Base-by-base conservation (phyloP, 2,113 vertebrate species). In the Argyrosomus japonicus region DNA sequence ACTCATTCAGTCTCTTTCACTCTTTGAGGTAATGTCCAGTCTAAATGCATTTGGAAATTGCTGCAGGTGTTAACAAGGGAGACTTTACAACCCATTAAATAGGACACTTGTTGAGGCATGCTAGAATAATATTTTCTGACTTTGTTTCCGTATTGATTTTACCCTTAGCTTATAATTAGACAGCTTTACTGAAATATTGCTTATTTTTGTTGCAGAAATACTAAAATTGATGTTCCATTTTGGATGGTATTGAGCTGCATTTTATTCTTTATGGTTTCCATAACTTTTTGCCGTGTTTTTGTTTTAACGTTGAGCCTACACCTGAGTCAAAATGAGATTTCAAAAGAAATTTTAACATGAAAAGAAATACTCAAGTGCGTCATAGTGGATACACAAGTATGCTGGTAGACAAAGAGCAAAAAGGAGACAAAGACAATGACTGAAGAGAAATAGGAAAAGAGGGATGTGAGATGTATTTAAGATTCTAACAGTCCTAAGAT, bases 1-100 rank as follows among this genome's bases (percentile, higher is more conserved):
- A 61, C n/a, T 60, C 15, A 64, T 67, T 74, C 60, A 40, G 58
- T 69, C 56, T 62, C 18, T 61, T 74, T 68, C 3, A 27, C 32
- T 67, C 17, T 62, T 67, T 61, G 72, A 70, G 23, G 14, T 25
- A 54, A 40, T 61, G 29, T 51, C 45, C 27, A 54, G 40, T 77
- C 32, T 45, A 19, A 67, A 63, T n/a, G 9, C 5, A 47, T 71
- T 15, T 40, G 7, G 11, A 54, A 29, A 75, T 36, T 17, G 1
- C 48, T 50, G 21, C 12, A 84, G 6, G 48, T 72, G 15, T 50
- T 54, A 21, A 82, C 5, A 0, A n/a, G 0, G 5, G 5, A 36
- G 1, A 67, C 17, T 45, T 71, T 51, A 19, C 6, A 62, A 54
- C 13, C 32, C 32, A 23, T 56, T 18, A 45, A 67, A 47, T 45